A percentile compares a stretch with the other conserved stretches of the same genome.
Evolutionary conservation across 1,140 invertebrate genomes (phyloP).

Genomic region (Diabrotica virgifera): DNA sequence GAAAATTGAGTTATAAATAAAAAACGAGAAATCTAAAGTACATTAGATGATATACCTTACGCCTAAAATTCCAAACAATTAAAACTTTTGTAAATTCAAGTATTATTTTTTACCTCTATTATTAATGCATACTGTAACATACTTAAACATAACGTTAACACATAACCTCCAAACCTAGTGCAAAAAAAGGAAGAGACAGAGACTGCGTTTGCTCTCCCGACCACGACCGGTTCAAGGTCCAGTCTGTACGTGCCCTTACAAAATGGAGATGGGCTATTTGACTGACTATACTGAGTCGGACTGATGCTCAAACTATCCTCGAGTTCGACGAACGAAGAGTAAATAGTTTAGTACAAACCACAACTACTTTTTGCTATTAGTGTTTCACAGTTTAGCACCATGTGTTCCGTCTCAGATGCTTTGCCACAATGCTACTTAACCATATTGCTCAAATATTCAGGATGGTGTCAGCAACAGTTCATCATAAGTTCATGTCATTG

Average conservation of each 20-base stretch:
- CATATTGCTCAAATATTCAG: too few relatives aligned
- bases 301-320: conserved; percentile 13
- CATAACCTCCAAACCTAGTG: conserved; percentile 26
- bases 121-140: background rate
- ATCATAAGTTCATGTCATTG: too few relatives aligned
- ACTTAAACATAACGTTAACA: background rate
- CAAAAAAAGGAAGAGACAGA: conserved; percentile 35
- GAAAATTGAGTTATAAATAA: too few relatives aligned
- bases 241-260: conserved; percentile 33
- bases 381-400: background rate
- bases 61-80: too few relatives aligned
- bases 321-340: background rate
- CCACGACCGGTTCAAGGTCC: conserved; percentile 28
- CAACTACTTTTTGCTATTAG: background rate
- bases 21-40: too few relatives aligned
- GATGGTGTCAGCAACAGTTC: too few relatives aligned
- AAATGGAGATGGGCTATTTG: conserved; percentile 33
- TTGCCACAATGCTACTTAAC: too few relatives aligned
- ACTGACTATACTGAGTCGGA: conserved; percentile 34
- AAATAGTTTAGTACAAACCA: conserved; percentile 4
- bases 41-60: too few relatives aligned
- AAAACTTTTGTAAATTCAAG: too few relatives aligned
- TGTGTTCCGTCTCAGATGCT: too few relatives aligned
- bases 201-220: conserved; percentile 35
- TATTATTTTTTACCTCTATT: background rate